These are phyloP conservation scores for Chrosomus eos DNA, from an alignment of 2,797 vertebrate genomes.

Conservation along the genomic window DNA sequence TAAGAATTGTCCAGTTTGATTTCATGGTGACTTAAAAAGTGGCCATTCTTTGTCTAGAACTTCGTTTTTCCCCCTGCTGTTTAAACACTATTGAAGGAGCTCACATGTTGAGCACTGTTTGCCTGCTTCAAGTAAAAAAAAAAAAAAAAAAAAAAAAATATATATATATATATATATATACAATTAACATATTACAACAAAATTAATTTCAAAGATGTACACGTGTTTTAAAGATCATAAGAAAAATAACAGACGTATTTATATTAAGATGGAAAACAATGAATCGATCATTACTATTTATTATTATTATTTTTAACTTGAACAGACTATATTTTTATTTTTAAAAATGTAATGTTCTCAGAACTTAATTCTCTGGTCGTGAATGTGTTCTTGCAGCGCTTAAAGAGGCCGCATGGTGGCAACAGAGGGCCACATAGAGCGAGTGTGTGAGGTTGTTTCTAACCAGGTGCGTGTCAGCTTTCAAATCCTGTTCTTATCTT, in stretches of 20 bases:
- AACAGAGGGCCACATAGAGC: neutral
- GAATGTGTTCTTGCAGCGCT: neutral
- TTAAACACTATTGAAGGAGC: neutral
- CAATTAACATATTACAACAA: neutral
- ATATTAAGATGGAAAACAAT: neutral
- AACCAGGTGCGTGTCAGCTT: neutral
- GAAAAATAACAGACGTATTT: neutral
- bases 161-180: too few relatives aligned
- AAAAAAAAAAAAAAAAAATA: neutral
- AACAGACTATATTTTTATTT: neutral
- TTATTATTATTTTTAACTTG: neutral
- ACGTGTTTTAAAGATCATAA: neutral
- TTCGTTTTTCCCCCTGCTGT: too few relatives aligned
- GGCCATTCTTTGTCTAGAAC: too few relatives aligned
- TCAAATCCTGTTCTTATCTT: neutral
- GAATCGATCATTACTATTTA: neutral
- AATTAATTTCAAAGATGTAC: neutral
- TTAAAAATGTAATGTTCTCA: neutral
- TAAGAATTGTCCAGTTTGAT: neutral
- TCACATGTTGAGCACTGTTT: neutral
- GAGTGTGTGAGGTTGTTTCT: neutral
- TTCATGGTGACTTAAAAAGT: neutral
- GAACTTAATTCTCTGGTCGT: neutral
- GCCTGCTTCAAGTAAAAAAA: neutral
- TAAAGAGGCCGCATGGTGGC: slow-evolving; percentile 39